These are phyloP conservation scores for Shinisaurus crocodilurus DNA, from an alignment of 2,113 vertebrate genomes.

Conservation along the genomic window DNA sequence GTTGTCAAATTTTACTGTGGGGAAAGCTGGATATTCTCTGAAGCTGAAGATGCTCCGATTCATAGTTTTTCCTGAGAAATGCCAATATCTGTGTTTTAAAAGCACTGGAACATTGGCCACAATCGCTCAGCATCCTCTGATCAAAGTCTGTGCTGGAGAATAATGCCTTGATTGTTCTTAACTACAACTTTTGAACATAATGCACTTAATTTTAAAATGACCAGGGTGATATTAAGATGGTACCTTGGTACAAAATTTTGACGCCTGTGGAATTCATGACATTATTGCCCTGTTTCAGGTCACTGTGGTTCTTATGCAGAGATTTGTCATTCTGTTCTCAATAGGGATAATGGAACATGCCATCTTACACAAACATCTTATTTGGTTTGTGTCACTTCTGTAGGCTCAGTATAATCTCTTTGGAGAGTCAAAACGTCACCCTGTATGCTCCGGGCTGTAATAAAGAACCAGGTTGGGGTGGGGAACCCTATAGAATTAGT, in stretches of 20 bases:
- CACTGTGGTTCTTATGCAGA: neutral
- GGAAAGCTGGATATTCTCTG: neutral
- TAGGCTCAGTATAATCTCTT: neutral
- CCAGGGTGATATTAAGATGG: neutral
- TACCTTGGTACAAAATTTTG: neutral
- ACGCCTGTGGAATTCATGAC: neutral
- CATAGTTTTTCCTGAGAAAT: neutral
- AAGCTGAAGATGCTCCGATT: neutral
- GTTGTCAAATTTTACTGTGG: neutral
- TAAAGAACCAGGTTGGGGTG: neutral
- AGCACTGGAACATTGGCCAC: neutral
- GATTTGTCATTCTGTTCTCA: neutral
- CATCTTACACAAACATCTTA: neutral
- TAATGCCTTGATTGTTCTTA: neutral
- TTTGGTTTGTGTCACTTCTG: neutral
- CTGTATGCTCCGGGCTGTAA: neutral
- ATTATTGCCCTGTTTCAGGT: conserved; percentile 3
- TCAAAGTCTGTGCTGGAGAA: neutral
- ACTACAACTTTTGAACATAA: conserved; percentile 2
- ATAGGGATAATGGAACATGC: neutral
- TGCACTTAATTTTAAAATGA: conserved; percentile 6
- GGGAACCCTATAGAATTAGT: neutral
- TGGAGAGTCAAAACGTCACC: neutral
- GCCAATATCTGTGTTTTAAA: neutral
- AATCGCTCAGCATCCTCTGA: neutral